A percentile compares a stretch with the other conserved stretches of the same genome.
Evolutionary conservation across 2,113 vertebrate genomes (phyloP).

Genomic region (Triplophysa dalaica): DNA sequence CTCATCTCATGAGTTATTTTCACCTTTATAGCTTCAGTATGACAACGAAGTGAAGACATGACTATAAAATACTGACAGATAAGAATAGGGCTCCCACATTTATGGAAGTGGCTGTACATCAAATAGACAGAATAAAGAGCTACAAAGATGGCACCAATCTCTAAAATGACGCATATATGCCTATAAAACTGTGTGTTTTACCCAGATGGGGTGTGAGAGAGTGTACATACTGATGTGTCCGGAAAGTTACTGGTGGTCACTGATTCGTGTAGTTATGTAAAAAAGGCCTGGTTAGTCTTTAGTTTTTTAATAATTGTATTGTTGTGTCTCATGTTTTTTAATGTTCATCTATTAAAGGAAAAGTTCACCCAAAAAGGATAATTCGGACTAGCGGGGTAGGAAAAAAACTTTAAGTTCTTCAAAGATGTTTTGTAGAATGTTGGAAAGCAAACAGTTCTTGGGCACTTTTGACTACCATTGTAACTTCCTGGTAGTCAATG

Average conservation of each 20-base stretch:
- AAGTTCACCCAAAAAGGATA: too few species aligned
- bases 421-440: too few species aligned
- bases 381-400: too few species aligned
- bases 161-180: neutral
- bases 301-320: neutral
- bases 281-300: neutral
- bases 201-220: neutral
- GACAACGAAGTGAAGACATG: neutral
- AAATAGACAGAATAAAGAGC: neutral
- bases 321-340: neutral
- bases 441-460: too few species aligned
- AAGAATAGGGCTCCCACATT: neutral
- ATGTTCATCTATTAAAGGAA: neutral
- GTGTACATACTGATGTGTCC: neutral
- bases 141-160: neutral
- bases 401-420: too few species aligned
- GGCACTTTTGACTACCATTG: too few species aligned
- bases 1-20: conserved; percentile 9
- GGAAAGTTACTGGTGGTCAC: neutral
- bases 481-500: too few species aligned
- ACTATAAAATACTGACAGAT: conserved; percentile 22
- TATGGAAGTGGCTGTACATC: conserved; percentile 6
- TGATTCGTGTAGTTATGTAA: neutral
- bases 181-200: conserved; percentile 11
- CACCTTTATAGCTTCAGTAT: conserved; percentile 8